A percentile compares a stretch with the other conserved stretches of the same genome.
These are phyloP conservation scores for Dorcus parallelipipedus DNA, from an alignment of 2,888 invertebrate species.

Conservation along the genomic window DNA sequence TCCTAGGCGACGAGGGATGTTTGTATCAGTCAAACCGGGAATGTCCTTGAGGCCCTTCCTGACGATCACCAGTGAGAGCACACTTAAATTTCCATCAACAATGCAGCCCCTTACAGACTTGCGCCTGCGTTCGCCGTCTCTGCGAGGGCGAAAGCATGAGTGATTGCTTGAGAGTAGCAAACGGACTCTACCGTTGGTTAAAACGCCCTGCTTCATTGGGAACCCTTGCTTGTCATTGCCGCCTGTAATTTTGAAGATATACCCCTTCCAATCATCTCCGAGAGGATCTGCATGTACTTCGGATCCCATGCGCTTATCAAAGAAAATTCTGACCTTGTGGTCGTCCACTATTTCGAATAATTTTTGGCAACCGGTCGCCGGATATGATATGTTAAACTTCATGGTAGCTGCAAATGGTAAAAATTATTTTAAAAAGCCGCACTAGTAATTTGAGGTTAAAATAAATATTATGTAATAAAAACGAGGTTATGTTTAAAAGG, in stretches of 20 bases:
- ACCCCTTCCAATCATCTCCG: slow-evolving; percentile 99
- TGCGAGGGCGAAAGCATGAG: slow-evolving; percentile 89
- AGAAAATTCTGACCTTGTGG: slow-evolving; percentile 93
- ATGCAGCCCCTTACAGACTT: slow-evolving; percentile 98
- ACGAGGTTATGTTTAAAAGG: too few relatives aligned
- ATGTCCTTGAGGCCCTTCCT: slow-evolving; percentile 85
- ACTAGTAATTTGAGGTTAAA: too few relatives aligned
- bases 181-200: slow-evolving; percentile 91
- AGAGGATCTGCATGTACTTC: slow-evolving; percentile 90
- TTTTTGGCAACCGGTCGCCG: slow-evolving; percentile 97
- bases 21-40: slow-evolving; percentile 71
- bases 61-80: slow-evolving; percentile 85
- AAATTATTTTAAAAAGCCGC: background rate
- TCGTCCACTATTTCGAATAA: slow-evolving; percentile 96
- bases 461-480: too few relatives aligned
- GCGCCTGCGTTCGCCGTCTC: slow-evolving; percentile 92
- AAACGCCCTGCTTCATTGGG: slow-evolving; percentile 98
- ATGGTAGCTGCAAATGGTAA: slow-evolving; percentile 20
- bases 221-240: slow-evolving; percentile 99
- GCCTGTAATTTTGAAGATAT: slow-evolving; percentile 89
- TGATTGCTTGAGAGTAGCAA: slow-evolving; percentile 89
- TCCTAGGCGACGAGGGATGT: slow-evolving; percentile 67
- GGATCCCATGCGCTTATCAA: slow-evolving; percentile 96
- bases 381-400: slow-evolving; percentile 94
- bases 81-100: slow-evolving; percentile 93